Conservation (phyloP, 2,113 vertebrate species). For the Pagrus major region DNA sequence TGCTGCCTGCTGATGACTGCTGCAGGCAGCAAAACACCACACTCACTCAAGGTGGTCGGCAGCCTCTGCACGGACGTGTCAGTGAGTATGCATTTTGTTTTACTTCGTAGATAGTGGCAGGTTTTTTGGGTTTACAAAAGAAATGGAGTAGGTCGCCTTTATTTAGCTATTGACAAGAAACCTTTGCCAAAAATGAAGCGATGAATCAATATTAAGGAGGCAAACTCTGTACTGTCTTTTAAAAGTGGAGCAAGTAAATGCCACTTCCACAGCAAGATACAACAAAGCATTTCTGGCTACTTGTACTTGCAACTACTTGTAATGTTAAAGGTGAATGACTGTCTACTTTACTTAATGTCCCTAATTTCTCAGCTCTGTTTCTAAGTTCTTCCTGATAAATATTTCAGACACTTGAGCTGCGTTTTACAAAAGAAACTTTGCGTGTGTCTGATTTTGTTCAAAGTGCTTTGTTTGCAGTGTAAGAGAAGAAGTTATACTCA, state of each 20-base stretch:
- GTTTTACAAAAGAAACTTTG: too few relatives aligned
- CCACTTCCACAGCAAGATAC: neutral
- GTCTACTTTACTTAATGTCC: neutral
- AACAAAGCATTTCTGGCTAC: neutral
- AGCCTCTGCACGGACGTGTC: conserved; percentile 11
- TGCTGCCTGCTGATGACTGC: conserved; percentile 89
- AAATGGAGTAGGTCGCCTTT: neutral
- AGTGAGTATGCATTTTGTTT: conserved; percentile 17
- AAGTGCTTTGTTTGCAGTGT: neutral
- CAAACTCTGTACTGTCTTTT: neutral
- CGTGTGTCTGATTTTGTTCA: neutral
- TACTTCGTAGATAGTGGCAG: too few relatives aligned
- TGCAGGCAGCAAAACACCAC: conserved; percentile 61
- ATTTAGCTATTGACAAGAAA: neutral
- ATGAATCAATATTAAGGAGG: neutral
- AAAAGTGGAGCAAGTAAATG: neutral
- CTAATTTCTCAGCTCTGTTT: neutral
- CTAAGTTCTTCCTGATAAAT: neutral
- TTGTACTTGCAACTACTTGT: too few relatives aligned
- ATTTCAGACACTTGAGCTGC: neutral
- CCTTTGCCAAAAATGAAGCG: neutral
- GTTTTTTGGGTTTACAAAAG: too few relatives aligned
- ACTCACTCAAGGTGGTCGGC: conserved; percentile 82
- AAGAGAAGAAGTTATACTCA: neutral
- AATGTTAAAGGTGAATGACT: neutral